A percentile compares a stretch with the other conserved stretches of the same genome.
Conservation (phyloP, 2,888 invertebrate species). For the Calameuta filiformis region DNA sequence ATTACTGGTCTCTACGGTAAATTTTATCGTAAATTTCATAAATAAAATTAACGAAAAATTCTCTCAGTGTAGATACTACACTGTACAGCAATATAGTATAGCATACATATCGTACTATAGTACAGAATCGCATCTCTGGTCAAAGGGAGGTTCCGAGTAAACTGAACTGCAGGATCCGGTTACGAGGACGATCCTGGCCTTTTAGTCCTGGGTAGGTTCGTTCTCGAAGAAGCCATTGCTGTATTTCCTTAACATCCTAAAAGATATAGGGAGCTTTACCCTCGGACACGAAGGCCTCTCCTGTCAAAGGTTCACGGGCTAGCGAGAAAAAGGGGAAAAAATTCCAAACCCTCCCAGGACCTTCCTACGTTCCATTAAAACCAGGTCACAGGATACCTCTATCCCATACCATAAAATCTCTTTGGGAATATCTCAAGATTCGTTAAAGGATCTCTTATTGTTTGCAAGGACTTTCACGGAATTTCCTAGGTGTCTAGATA, state of each 20-base stretch:
- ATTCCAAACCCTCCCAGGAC: background rate
- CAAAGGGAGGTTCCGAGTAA: constrained; percentile 25
- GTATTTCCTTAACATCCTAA: constrained; percentile 33
- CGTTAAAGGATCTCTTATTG: background rate
- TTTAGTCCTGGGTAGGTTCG: no score
- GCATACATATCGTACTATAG: no score
- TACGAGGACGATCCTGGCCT: background rate
- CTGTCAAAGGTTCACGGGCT: background rate
- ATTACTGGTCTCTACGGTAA: no score
- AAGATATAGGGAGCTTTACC: background rate
- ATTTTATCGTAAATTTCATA: no score
- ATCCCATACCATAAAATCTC: background rate
- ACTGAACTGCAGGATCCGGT: constrained; percentile 30
- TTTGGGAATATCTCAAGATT: background rate
- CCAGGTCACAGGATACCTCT: background rate
- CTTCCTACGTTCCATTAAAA: background rate
- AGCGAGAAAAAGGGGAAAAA: background rate
- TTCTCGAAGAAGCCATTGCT: background rate
- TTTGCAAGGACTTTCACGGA: background rate
- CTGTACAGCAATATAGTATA: no score
- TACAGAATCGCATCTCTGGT: no score
- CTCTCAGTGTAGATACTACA: no score
- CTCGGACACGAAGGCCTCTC: background rate
- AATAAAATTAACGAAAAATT: no score
- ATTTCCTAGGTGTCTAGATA: background rate